Evolutionary conservation across 1,140 invertebrate species (phyloP).

Genomic region (Aphis craccivora): DNA sequence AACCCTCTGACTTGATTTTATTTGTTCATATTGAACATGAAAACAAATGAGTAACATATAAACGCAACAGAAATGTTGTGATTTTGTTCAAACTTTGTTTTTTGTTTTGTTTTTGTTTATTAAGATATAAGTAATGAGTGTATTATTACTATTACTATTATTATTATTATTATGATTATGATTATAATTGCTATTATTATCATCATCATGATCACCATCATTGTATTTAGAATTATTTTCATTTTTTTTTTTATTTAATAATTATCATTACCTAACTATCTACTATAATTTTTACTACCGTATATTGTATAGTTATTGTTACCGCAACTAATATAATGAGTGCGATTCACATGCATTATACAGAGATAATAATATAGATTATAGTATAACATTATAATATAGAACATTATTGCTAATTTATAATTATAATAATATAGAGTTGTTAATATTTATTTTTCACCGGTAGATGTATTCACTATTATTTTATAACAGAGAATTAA

Average conservation of each 20-base stretch:
- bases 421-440: not conserved
- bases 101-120: conserved; percentile 28
- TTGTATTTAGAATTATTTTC: not conserved
- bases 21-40: conserved; percentile 29
- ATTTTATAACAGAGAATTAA: not conserved
- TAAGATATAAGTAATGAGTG: not conserved
- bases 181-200: not conserved
- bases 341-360: not conserved
- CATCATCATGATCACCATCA: not conserved
- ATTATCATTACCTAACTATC: not conserved
- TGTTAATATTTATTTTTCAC: not conserved
- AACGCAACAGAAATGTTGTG: not conserved
- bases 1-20: not conserved
- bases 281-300: not conserved
- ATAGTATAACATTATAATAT: not conserved
- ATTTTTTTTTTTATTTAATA: not conserved
- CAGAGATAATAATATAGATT: too few species aligned
- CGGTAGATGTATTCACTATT: not conserved
- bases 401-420: not conserved
- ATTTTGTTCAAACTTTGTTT: conserved; percentile 26
- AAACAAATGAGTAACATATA: not conserved
- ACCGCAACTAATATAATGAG: not conserved
- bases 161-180: conserved; percentile 3
- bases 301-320: conserved; percentile 3
- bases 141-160: conserved; percentile 6